These are phyloP conservation scores for Anorthoa munda DNA, from an alignment of 2,888 invertebrate species.

Conservation along the genomic window DNA sequence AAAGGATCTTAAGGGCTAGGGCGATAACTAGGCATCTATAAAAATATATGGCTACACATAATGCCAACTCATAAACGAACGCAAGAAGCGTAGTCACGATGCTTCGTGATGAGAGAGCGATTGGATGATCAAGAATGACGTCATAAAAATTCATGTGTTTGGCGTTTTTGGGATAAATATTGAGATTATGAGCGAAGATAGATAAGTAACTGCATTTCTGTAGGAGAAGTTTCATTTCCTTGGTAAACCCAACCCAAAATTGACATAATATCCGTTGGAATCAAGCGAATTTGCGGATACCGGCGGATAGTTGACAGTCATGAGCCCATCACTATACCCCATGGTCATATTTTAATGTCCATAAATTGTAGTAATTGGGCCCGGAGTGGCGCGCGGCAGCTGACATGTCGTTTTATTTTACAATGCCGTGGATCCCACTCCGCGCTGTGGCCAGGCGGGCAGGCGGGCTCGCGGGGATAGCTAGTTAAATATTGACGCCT, in stretches of 20 bases:
- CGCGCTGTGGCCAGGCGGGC: background rate
- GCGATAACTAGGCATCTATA: conserved; percentile 55
- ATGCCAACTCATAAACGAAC: conserved; percentile 43
- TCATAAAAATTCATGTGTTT: conserved; percentile 54
- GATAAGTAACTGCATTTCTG: conserved; percentile 5
- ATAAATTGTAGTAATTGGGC: conserved; percentile 69
- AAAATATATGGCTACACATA: conserved; percentile 53
- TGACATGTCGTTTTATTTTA: conserved; percentile 59
- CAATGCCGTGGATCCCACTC: conserved; percentile 28
- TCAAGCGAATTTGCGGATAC: conserved; percentile 9
- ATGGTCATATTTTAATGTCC: conserved; percentile 66
- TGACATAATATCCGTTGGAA: conserved; percentile 1
- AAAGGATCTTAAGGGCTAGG: conserved; percentile 54
- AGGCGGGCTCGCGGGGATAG: conserved; percentile 2
- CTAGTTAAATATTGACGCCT: conserved; percentile 52
- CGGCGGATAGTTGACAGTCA: conserved; percentile 16
- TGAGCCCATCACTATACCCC: conserved; percentile 53
- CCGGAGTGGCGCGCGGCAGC: conserved; percentile 51
- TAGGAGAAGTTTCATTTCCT: conserved; percentile 2
- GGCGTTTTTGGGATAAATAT: conserved; percentile 40
- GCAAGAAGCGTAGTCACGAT: conserved; percentile 42
- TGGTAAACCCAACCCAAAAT: background rate
- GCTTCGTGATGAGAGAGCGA: conserved; percentile 35
- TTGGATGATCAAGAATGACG: conserved; percentile 35
- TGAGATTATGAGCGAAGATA: conserved; percentile 35